A percentile compares a stretch with the other conserved stretches of the same genome.
Evolutionary conservation across 1,140 invertebrate species (phyloP).

Genomic region (Drosophila micromelanica): DNA sequence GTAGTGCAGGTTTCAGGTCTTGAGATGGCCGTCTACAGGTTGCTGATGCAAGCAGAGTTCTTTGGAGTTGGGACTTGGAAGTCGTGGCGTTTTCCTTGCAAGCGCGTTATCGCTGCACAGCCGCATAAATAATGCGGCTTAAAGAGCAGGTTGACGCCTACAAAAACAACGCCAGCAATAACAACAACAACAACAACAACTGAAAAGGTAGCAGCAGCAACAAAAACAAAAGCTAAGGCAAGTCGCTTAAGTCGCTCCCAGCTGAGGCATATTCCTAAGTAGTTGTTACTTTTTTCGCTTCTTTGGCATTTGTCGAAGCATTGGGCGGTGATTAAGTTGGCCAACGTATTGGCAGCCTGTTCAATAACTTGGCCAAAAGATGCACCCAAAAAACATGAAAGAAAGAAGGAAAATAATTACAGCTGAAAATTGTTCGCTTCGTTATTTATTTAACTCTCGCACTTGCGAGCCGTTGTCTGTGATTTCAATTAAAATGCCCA

Average conservation of each 20-base stretch:
- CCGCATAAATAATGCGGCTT: slow-evolving; percentile 84
- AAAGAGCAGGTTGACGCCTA: slow-evolving; percentile 84
- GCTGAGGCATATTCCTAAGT: slow-evolving; percentile 61
- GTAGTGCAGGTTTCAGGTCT: slow-evolving; percentile 67
- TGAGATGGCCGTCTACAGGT: slow-evolving; percentile 22
- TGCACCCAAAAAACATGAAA: slow-evolving; percentile 10
- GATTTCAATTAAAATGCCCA: slow-evolving; percentile 79
- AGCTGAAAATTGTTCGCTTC: slow-evolving; percentile 36
- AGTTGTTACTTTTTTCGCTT: slow-evolving; percentile 59
- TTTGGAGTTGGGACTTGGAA: slow-evolving; percentile 26
- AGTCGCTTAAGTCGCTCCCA: slow-evolving; percentile 13
- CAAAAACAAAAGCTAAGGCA: not conserved
- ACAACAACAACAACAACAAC: not conserved
- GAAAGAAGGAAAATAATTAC: slow-evolving; percentile 62
- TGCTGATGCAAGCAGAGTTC: slow-evolving; percentile 16
- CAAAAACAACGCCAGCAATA: slow-evolving; percentile 63
- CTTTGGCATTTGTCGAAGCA: slow-evolving; percentile 78
- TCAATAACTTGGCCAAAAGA: slow-evolving; percentile 61
- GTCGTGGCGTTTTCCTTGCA: slow-evolving; percentile 70
- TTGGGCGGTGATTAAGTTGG: slow-evolving; percentile 73
- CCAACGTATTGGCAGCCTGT: slow-evolving; percentile 59
- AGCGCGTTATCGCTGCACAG: slow-evolving; percentile 84
- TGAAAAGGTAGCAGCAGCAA: slow-evolving; percentile 31
- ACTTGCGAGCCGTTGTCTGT: slow-evolving; percentile 46
- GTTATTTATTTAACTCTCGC: slow-evolving; percentile 60